These are phyloP conservation scores for Eupithecia subfuscata DNA, from an alignment of 2,888 invertebrate genomes.

Conservation along the genomic window DNA sequence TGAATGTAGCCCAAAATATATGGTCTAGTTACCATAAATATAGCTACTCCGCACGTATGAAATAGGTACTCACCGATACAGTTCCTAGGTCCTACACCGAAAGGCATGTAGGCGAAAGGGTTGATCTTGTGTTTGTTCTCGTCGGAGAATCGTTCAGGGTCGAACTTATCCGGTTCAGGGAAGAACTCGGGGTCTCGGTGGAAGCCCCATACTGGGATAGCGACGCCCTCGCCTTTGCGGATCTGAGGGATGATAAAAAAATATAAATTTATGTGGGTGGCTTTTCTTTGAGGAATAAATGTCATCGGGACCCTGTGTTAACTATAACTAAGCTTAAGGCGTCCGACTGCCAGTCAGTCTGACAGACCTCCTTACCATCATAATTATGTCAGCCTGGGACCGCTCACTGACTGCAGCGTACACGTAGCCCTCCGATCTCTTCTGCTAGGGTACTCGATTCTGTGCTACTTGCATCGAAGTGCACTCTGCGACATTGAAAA, in stretches of 20 bases:
- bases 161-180: conserved; percentile 61
- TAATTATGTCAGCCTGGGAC: too few relatives aligned
- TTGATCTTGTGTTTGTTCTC: conserved; percentile 58
- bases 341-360: background rate
- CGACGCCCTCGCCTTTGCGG: conserved; percentile 60
- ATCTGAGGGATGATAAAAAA: conserved; percentile 50
- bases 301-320: background rate
- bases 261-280: background rate
- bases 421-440: background rate
- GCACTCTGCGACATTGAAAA: background rate
- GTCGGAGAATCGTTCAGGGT: conserved; percentile 65
- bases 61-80: conserved; percentile 66
- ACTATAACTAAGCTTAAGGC: background rate
- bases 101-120: conserved; percentile 60
- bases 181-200: conserved; percentile 60
- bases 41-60: background rate
- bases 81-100: conserved; percentile 65
- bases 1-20: background rate
- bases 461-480: background rate
- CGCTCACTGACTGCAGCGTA: background rate
- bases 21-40: background rate
- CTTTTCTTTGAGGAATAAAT: background rate
- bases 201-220: conserved; percentile 65
- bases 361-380: too few relatives aligned
- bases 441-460: background rate